Base-by-base conservation (phyloP, 2,113 vertebrate genomes). In the Thunnus thynnus region DNA sequence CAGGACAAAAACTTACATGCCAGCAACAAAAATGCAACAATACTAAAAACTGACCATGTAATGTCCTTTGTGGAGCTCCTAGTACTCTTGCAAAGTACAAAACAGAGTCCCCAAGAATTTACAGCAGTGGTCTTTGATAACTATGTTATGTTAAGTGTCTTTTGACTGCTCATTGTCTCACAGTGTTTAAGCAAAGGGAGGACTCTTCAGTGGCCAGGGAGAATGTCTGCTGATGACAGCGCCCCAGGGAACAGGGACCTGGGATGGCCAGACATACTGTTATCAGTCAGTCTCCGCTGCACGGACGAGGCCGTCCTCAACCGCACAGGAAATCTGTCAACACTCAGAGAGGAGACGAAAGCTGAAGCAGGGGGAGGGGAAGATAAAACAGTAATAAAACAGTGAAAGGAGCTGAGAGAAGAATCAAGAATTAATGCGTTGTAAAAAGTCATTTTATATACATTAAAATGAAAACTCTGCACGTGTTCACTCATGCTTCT, bases 291-390 rank as follows among this genome's bases (percentile, higher is more conserved):
- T 68, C 50, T 73, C 56, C 9, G 2, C 41, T 81, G n/a, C n/a
- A 7, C 14, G 55, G 60, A 20, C 10, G 22, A 71, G 30, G 64
- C 50, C 0, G 50, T 62, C 44, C 50, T 62, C 56, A 14, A 57
- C 60, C 54, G 66, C 70, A 72, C 64, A 56, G 64, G 64, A 75
- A 62, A 52, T 84, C 65, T 82, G 65, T 72, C 65, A 52, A 51
- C 73, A 76, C 51, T 55, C 50, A 12, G 46, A 63, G 52, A 60
- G 25, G n/a, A 52, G 22, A 48, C 46, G 18, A 47, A 22, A 60
- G 58, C 54, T 16, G 17, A 2, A 58, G 60, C 32, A 12, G 25
- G 13, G n/a, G 22, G n/a, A 56, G 20, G 9, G 18, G 2, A 12
- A 58, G 56, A 78, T 57, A 58, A 72, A 71, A 47, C n/a, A 61